A percentile compares a stretch with the other conserved stretches of the same genome.
phyloP scores from a whole-genome alignment of 2,797 vertebrate genomes.

The Cossypha heuglini region DNA sequence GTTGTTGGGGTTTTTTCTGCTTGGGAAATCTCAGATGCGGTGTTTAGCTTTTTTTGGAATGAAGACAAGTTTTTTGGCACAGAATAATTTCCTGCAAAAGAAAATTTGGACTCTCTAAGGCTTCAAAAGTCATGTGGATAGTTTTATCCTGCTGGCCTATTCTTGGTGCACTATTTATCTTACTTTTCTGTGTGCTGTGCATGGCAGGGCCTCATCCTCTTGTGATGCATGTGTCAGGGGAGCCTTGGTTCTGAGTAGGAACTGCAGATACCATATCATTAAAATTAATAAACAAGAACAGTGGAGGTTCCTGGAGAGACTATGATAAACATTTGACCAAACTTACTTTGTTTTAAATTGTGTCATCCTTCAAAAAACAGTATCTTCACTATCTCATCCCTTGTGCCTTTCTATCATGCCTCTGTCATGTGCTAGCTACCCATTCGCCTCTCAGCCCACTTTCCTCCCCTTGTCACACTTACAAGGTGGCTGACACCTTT shows the following conservation, averaged over 20 bases:
- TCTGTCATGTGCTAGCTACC: background rate
- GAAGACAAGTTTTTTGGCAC: background rate
- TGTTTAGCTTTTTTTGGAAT: background rate
- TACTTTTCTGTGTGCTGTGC: background rate
- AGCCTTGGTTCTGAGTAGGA: background rate
- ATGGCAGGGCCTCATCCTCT: background rate
- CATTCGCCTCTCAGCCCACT: background rate
- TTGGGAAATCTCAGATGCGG: background rate
- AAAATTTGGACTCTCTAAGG: background rate
- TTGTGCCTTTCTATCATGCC: background rate
- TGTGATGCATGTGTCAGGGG: background rate
- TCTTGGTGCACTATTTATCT: background rate
- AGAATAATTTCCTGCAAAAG: background rate
- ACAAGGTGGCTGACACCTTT: background rate
- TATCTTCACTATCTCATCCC: background rate
- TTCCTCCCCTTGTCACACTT: background rate
- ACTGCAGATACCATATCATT: background rate
- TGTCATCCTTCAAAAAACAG: background rate
- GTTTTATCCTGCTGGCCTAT: background rate
- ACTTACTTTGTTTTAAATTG: background rate
- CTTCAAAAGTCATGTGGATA: background rate
- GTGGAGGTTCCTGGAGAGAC: background rate
- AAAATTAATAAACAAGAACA: slow-evolving; percentile 34
- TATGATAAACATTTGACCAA: slow-evolving; percentile 15
- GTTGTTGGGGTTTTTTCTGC: background rate